Evolutionary conservation across 2,797 vertebrate genomes (phyloP).

Genomic region (Phalloptychus januarius): DNA sequence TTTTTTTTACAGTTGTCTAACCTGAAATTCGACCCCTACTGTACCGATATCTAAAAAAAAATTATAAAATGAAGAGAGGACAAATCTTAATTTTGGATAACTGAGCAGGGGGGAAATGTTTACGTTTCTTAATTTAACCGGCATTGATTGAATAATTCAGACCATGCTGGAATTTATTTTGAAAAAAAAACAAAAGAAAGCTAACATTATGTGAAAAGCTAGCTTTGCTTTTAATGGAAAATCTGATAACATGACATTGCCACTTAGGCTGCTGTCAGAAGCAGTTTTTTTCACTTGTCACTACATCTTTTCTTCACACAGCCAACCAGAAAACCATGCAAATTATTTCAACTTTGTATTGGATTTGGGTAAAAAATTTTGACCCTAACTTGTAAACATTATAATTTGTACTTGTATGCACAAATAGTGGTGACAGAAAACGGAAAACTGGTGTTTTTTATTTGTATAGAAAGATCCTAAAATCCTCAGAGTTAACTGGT

Average conservation of each 20-base stretch:
- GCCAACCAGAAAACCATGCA: background rate
- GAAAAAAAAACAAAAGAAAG: background rate
- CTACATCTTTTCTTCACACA: constrained; percentile 6
- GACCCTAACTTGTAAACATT: background rate
- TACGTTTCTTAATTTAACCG: background rate
- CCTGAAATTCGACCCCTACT: background rate
- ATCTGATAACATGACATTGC: background rate
- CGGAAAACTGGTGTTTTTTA: background rate
- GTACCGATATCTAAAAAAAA: background rate
- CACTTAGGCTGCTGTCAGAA: background rate
- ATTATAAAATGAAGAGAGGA: background rate
- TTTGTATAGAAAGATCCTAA: background rate
- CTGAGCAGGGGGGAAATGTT: background rate
- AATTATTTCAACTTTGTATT: background rate
- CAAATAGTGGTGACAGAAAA: background rate
- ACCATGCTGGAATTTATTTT: background rate
- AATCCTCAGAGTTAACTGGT: background rate
- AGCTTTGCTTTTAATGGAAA: background rate
- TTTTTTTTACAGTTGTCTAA: background rate
- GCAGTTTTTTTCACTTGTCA: constrained; percentile 15
- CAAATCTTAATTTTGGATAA: background rate
- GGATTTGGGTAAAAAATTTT: background rate
- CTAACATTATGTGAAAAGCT: background rate
- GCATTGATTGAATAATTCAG: background rate
- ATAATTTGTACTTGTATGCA: background rate